Base-by-base conservation (phyloP, 2,888 invertebrate genomes). In the Crematogaster levior region DNA sequence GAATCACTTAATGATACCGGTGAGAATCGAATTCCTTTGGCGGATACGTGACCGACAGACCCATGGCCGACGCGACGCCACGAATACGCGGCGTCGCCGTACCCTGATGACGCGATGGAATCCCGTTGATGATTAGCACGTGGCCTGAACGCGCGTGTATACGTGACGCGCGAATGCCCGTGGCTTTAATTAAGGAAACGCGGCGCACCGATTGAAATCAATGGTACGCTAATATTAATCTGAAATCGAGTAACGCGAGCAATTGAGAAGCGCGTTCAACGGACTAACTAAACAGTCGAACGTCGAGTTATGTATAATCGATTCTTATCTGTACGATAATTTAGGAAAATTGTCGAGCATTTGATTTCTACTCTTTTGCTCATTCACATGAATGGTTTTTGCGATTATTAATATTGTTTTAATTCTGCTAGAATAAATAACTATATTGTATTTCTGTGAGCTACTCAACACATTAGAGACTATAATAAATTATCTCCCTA, bases 1-100 rank as follows among this genome's bases (percentile, higher is more conserved):
- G 72, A 90, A 87, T 89, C 83, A 75, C 84, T 84, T 86, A 84
- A 91, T 85, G 87, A 89, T 73, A 79, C 63, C 30, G 12, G 21
- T 66, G 68, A 81, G 68, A 84, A 85, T 83, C 58, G 48, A 72
- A 81, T 86, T 85, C 68, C 73, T 73, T 48, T 43, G 34, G 34
- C 40, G 12, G 37, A 61, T 56, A 48, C 34, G 27, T 73, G 60
- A 81, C 56, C 53, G 60, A 81, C 61, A 6, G 51, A 63, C 58
- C 66, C 27, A 48, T 27, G 27, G 37, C 37, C 51, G 63, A 68
- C 53, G 43, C 60, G 30, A 60, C 43, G 46, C 72, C 70, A 56
- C 37, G 66, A 58, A 80, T 83, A 53, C 51, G 73, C 74, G 80
- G 51, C 46, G 27, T 51, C 60, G 70, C 66, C 66, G 68, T 37